Percentiles rank a stretch among this genome's conserved stretches.
Conservation (phyloP, 2,888 invertebrate species). For the Nudaria mundana region DNA sequence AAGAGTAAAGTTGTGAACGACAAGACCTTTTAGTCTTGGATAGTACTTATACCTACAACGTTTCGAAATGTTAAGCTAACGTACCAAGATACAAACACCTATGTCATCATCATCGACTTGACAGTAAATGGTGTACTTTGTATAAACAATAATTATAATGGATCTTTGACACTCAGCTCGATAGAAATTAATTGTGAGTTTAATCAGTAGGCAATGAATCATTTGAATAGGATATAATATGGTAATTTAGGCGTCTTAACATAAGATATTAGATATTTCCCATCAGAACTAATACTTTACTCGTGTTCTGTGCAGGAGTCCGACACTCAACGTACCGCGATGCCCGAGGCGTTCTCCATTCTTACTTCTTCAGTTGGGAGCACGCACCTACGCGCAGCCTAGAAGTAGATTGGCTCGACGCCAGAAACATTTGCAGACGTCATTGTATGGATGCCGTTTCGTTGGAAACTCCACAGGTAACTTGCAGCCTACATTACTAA, state of each 20-base stretch:
- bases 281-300: neutral
- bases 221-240: too few relatives aligned
- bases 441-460: slow-evolving; percentile 97
- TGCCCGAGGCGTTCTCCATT: slow-evolving; percentile 92
- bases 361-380: slow-evolving; percentile 97
- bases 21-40: slow-evolving; percentile 45
- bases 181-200: too few relatives aligned
- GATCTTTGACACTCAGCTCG: slow-evolving; percentile 34
- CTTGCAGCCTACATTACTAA: too few relatives aligned
- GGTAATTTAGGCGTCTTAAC: too few relatives aligned
- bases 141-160: slow-evolving; percentile 29
- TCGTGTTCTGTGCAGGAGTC: slow-evolving; percentile 82
- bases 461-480: slow-evolving; percentile 90
- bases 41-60: slow-evolving; percentile 36
- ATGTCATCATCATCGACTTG: slow-evolving; percentile 50
- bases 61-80: slow-evolving; percentile 52
- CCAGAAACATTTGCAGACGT: slow-evolving; percentile 94
- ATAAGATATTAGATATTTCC: too few relatives aligned
- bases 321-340: slow-evolving; percentile 94
- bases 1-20: slow-evolving; percentile 52
- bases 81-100: slow-evolving; percentile 34
- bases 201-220: too few relatives aligned
- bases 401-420: slow-evolving; percentile 95
- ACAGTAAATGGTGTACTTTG: slow-evolving; percentile 45
- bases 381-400: slow-evolving; percentile 90